Base-by-base conservation (phyloP, 2,888 invertebrate genomes). In the Mantis religiosa region DNA sequence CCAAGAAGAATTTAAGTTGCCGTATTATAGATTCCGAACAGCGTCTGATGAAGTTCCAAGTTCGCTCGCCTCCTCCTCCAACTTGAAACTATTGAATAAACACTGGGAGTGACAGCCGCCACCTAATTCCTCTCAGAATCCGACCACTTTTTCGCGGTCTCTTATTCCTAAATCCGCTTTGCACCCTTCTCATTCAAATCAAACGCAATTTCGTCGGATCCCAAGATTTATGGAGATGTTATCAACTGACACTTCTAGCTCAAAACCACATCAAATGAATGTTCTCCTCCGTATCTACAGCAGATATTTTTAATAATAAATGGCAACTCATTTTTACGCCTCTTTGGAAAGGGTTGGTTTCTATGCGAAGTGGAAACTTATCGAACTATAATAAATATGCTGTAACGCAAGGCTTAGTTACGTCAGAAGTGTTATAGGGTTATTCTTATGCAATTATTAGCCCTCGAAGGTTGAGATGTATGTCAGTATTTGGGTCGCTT, bases 251-350 rank as follows among this genome's bases (percentile, higher is more conserved):
- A 71, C 54, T 71, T 71, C 20, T 20, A 71, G 20, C 54, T 82
- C 41, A 71, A 86, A 71, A n/a, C 81, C 86, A 30, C 30, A 86
- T 81, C 41, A 28, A 87, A 87, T 87, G 41, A 82, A 87, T 87
- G 87, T 87, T 82, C n/a, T n/a, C 28, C 30, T 87, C 28, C 34
- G 82, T 87, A 87, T 87, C 87, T 87, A n/a, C n/a, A 41, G 27
- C 82, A 71, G 8, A 71, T 71, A 41, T 82, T 34, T 87, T 87
- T 82, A 87, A 87, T 87, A 87, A 87, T 87, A 87, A 87, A 87
- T 87, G 87, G 87, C 87, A 87, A 87, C 87, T 82, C 87, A 87
- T 87, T 87, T 87, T 87, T 86, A 82, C 82, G 34, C 34, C 54
- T 87, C 41, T 82, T 87, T 82, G 30, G 81, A 71, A 86, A 71